Percentiles rank a stretch among this genome's conserved stretches.
phyloP scores from a whole-genome alignment of 2,113 vertebrate genomes.

The Picathartes gymnocephalus region DNA sequence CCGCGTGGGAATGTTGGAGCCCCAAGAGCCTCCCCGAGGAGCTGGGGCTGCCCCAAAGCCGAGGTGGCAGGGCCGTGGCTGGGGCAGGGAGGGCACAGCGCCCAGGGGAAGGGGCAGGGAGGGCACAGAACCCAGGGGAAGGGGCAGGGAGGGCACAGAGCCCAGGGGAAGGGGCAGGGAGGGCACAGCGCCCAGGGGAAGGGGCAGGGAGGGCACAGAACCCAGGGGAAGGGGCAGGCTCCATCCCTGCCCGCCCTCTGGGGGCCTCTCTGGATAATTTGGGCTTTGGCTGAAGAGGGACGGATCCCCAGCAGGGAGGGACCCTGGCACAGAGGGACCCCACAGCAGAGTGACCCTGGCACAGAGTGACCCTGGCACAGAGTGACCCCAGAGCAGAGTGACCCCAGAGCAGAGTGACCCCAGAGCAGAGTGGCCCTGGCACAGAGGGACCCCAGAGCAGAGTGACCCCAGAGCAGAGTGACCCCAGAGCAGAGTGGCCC shows the following conservation, averaged over 20 bases:
- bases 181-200: no score
- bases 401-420: fast-evolving
- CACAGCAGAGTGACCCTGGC: no score
- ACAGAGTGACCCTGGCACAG: no score
- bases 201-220: not conserved
- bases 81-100: no score
- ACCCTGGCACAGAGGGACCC: not conserved
- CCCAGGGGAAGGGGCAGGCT: fast-evolving
- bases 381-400: no score
- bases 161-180: fast-evolving
- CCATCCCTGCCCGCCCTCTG: not conserved
- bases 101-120: no score
- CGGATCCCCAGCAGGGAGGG: fast-evolving
- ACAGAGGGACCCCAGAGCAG: not conserved
- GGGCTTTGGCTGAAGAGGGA: not conserved
- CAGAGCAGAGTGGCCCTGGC: not conserved
- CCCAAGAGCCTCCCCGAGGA: not conserved
- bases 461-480: not conserved
- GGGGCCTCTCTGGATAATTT: fast-evolving
- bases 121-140: fast-evolving
- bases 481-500: no score
- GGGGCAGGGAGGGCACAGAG: not conserved
- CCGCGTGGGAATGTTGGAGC: fast-evolving
- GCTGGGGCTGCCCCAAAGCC: not conserved
- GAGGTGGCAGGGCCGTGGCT: no score